phyloP scores from a whole-genome alignment of 2,888 invertebrate genomes.

The Craniophora ligustri region DNA sequence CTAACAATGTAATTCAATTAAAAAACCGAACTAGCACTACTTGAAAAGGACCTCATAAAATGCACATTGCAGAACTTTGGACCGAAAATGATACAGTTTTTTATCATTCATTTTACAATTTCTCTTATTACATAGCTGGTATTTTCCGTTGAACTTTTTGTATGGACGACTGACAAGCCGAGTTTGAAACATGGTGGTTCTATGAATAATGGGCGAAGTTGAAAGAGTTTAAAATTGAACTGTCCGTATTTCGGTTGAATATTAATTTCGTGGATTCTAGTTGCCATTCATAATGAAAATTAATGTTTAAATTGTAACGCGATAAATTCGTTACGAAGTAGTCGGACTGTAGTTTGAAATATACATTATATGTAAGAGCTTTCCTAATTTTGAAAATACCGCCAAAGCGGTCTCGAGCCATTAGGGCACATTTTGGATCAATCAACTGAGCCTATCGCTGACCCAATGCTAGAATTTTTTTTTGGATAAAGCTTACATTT shows the following conservation, averaged over 20 bases:
- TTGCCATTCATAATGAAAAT: slow-evolving; percentile 63
- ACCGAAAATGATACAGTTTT: slow-evolving; percentile 19
- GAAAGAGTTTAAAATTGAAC: slow-evolving; percentile 80
- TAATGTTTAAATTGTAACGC: slow-evolving; percentile 53
- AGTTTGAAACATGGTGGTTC: slow-evolving; percentile 71
- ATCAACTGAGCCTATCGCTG: no score
- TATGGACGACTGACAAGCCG: slow-evolving; percentile 66
- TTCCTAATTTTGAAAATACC: no score
- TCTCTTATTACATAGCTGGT: slow-evolving; percentile 46
- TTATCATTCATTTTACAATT: slow-evolving; percentile 44
- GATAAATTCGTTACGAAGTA: slow-evolving; percentile 28
- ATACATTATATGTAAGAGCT: neutral
- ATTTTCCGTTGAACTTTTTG: slow-evolving; percentile 65
- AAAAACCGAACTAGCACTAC: no score
- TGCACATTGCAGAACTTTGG: neutral
- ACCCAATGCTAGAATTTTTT: no score
- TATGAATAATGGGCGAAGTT: slow-evolving; percentile 81
- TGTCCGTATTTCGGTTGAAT: slow-evolving; percentile 73
- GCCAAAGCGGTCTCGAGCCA: no score
- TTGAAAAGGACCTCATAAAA: slow-evolving; percentile 9
- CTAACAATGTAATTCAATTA: no score
- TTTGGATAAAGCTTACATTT: no score
- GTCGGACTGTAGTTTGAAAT: slow-evolving; percentile 2
- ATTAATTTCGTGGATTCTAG: slow-evolving; percentile 75
- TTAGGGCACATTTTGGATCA: no score